Conservation (phyloP, 2,888 invertebrate genomes). For the Papilio demoleus region DNA sequence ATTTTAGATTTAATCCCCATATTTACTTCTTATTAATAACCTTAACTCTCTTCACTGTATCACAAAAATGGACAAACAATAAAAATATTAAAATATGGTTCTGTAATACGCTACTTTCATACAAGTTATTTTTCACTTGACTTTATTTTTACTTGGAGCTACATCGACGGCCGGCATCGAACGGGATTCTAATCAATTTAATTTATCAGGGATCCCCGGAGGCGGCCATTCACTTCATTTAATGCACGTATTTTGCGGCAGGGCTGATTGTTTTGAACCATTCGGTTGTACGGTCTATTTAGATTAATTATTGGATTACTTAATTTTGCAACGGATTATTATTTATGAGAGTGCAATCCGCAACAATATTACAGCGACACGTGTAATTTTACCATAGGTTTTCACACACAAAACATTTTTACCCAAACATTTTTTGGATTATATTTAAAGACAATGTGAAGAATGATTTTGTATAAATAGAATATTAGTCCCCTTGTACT, state of each 20-base stretch:
- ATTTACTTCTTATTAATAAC: background rate
- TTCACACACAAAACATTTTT: too few species aligned
- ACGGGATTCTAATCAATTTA: constrained; percentile 84
- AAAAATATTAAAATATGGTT: constrained; percentile 48
- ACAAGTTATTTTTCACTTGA: constrained; percentile 76
- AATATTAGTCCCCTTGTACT: too few species aligned
- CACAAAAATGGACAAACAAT: constrained; percentile 43
- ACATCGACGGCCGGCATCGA: constrained; percentile 76
- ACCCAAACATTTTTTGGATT: too few species aligned
- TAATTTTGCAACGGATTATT: constrained; percentile 77
- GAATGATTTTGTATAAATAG: too few species aligned
- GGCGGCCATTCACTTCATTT: constrained; percentile 83
- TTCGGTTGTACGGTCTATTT: constrained; percentile 83
- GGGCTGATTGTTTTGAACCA: constrained; percentile 83
- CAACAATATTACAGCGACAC: background rate
- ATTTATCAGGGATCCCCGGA: constrained; percentile 83
- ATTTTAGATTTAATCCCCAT: background rate
- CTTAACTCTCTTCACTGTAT: background rate
- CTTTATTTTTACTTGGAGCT: constrained; percentile 78
- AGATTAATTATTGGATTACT: constrained; percentile 84
- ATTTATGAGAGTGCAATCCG: constrained; percentile 45
- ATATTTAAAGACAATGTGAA: too few species aligned
- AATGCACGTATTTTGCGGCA: constrained; percentile 84
- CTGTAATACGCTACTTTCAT: constrained; percentile 60
- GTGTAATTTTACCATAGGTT: background rate